These are phyloP conservation scores for Henricia sp. DNA, from an alignment of 53 echinoderm and acorn worm species.

Conservation along the genomic window DNA sequence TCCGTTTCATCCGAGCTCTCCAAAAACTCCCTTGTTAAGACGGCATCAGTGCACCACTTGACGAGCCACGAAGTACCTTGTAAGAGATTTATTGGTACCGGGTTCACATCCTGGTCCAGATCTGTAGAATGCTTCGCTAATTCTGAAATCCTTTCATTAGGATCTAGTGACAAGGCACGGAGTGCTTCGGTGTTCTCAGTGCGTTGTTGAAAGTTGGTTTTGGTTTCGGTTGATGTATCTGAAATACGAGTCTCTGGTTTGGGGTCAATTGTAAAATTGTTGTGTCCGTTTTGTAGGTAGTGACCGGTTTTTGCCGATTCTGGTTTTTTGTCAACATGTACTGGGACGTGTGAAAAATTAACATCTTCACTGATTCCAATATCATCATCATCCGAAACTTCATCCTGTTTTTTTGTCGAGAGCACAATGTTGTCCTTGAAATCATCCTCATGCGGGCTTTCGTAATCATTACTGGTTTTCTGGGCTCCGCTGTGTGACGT, in stretches of 20 bases:
- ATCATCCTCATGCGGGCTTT: slow-evolving; percentile 25
- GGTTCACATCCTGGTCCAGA: slow-evolving; percentile 26
- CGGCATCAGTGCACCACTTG: slow-evolving; percentile 53
- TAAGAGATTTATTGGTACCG: background rate
- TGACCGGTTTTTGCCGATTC: background rate
- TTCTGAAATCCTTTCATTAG: no score
- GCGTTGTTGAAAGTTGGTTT: background rate
- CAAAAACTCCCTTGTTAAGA: slow-evolving; percentile 1
- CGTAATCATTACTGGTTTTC: slow-evolving; percentile 15
- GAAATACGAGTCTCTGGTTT: background rate
- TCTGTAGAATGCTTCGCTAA: background rate
- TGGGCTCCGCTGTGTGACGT: slow-evolving; percentile 2
- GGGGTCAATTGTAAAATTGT: no score
- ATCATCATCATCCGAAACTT: slow-evolving; percentile 6
- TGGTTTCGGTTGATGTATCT: background rate
- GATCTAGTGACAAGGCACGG: background rate
- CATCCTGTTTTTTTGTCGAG: background rate
- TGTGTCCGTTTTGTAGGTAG: no score
- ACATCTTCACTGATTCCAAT: background rate
- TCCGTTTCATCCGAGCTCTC: background rate
- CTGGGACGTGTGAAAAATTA: background rate
- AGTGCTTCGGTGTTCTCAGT: background rate
- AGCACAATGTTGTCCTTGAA: slow-evolving; percentile 8
- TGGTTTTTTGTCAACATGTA: background rate
- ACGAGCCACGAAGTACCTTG: slow-evolving; percentile 46